Base-by-base conservation (phyloP, 2,797 vertebrate genomes). In the Liparis tanakae region DNA sequence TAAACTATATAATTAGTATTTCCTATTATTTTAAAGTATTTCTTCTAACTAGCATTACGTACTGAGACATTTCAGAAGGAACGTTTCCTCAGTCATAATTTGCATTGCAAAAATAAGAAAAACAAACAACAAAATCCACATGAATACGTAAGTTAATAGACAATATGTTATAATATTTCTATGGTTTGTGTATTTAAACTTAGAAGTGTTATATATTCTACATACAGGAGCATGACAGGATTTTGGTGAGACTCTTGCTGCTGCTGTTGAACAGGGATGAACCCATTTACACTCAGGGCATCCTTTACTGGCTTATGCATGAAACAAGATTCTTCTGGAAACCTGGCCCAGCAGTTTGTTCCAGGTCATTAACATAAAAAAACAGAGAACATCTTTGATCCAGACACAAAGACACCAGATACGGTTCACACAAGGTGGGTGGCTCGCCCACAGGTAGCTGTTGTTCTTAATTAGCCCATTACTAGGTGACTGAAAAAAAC, bases 381-480 rank as follows among this genome's bases (percentile, higher is more conserved):
- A 1, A 41, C 10, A 30, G 61, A 37, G 46, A 9, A 39, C 2
- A 43, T 7, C 34, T 84, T 85, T 81, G 61, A 83, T 62, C 39
- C 10, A 18, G 6, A 58, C 64, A 12, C 37, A 1, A 67, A 80
- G 69, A 79, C 76, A 69, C 18, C 68, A 79, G 78, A 70, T 75
- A 69, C 0, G 30, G 59, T 75, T 85, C 69, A 64, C 44, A 51
- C 79, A 17, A 70, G 79, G 82, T 91, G 89, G 89, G 92, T 89
- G 90, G 92, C 13, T 54, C 81, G 79, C 70, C 74, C 69, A 64
- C 17, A 22, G 76, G 58, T 83, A 84, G 69, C 88, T 79, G 90
- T 78, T 87, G 74, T 59, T 81, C 87, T 82, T 91, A 86, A 91
- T 87, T 76, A 84, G 88, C 78, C 72, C 80, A 81, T 92, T 87